These are phyloP conservation scores for Conomelus anceps DNA, from an alignment of 2,888 invertebrate genomes.

Conservation along the genomic window DNA sequence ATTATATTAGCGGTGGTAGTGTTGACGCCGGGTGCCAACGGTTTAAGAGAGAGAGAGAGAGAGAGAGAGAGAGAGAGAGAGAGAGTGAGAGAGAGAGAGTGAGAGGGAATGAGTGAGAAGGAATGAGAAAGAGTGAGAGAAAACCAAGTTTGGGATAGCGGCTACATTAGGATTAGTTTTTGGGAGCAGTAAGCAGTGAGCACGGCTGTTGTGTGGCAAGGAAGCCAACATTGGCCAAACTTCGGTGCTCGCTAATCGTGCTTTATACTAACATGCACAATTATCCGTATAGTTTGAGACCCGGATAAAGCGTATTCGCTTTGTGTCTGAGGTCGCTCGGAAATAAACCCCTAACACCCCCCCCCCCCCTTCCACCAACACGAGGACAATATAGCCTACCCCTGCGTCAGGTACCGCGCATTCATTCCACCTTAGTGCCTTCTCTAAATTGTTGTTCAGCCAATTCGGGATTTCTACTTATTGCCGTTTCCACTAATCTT, in stretches of 20 bases:
- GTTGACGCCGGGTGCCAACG: neutral
- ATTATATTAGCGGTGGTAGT: neutral
- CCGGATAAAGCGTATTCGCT: neutral
- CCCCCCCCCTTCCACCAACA: neutral
- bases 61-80: neutral
- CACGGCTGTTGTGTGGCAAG: neutral
- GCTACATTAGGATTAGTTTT: neutral
- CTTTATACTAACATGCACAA: neutral
- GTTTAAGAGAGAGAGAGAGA: neutral
- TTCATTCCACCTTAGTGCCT: neutral
- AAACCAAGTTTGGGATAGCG: neutral
- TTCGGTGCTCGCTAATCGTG: neutral
- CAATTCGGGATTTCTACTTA: neutral
- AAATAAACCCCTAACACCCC: neutral
- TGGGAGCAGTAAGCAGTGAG: neutral
- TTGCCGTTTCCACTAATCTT: neutral
- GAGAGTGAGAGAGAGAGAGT: neutral
- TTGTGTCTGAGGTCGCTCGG: neutral
- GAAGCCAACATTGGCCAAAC: neutral
- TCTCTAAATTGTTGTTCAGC: neutral
- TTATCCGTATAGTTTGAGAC: neutral
- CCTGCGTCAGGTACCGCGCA: neutral
- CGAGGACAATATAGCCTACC: neutral
- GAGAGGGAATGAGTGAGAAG: neutral
- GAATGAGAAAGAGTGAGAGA: neutral